Evolutionary conservation across 2,888 invertebrate genomes (phyloP), one percentile per base, ranked within the genome.

Genomic region (Lithophane semibrunnea): DNA sequence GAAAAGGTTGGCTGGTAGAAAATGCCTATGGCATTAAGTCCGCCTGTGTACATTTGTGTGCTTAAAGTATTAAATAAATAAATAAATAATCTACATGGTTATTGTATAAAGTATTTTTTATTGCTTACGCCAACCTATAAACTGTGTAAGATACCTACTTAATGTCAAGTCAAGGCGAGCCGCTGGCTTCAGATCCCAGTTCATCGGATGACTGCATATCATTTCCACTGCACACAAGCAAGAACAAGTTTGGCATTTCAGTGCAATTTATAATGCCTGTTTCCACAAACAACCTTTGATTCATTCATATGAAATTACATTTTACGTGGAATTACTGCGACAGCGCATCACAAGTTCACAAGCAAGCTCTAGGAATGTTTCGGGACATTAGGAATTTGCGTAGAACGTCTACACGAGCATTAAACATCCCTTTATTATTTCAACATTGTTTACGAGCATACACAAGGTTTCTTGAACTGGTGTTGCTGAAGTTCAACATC

Each of bases 91-190:
- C 21, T 18, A 1, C 29, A 29, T 29, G 9, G 12, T n/a, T 72
- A 42, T 18, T n/a, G 2, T 47, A 49, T 29, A 16, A 49, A 56
- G 12, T 66, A 52, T 44, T 37, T 73, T 64, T 54, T 47, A 64
- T 60, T 49, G 58, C 13, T 52, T 58, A 64, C 5, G 13, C 3
- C 79, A 68, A 54, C 29, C 3, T 44, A 24, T 69, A 69, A 58
- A 77, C 52, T n/a, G 58, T 21, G 29, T 64, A 64, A n/a, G n/a
- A 58, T 29, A 37, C 37, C n/a, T 74, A 80, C 77, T 73, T 65
- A 80, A 77, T 73, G 68, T 24, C 66, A 74, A 77, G 75, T 77
- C 63, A 68, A 75, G 58, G 70, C 29, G 60, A 67, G 12, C 68
- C 47, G 21, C 70, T 66, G 24, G 58, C 67, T 60, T 73, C 61